phyloP scores from a whole-genome alignment of 37 sponge, comb jelly and placozoan species.

The Crambe crambe region DNA sequence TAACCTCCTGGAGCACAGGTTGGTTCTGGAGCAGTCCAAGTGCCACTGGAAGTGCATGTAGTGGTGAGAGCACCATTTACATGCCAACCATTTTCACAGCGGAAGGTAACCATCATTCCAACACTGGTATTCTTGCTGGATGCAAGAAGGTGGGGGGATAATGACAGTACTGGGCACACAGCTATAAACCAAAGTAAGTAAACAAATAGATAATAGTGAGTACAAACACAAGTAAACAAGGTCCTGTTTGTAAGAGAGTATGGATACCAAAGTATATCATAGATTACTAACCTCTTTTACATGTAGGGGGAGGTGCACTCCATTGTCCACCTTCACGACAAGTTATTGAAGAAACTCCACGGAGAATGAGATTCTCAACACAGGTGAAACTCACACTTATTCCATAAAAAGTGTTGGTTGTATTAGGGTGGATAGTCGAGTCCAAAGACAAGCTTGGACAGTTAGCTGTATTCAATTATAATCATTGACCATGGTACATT shows the following conservation, averaged over 20 bases:
- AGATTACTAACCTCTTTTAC: background rate
- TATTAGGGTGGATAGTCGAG: too few species aligned
- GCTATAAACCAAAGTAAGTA: too few species aligned
- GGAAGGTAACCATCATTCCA: background rate
- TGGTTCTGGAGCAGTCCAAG: background rate
- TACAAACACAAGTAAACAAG: too few species aligned
- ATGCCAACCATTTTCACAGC: constrained; percentile 11
- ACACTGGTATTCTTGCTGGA: background rate
- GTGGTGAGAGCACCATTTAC: background rate
- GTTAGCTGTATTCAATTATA: too few species aligned
- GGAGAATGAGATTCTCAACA: too few species aligned
- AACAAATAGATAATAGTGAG: too few species aligned
- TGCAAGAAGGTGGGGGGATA: background rate
- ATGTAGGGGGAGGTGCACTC: background rate
- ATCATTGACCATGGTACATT: too few species aligned
- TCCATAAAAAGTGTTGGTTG: background rate
- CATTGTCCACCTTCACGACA: background rate
- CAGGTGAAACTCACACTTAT: background rate
- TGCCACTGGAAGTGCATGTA: background rate
- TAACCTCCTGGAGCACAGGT: background rate
- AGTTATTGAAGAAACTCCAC: background rate
- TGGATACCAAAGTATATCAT: too few species aligned
- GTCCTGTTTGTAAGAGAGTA: too few species aligned
- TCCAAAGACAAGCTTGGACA: too few species aligned
- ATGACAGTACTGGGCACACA: background rate